phyloP scores from a whole-genome alignment of 2,797 vertebrate genomes.

The Sebastes diploproa region DNA sequence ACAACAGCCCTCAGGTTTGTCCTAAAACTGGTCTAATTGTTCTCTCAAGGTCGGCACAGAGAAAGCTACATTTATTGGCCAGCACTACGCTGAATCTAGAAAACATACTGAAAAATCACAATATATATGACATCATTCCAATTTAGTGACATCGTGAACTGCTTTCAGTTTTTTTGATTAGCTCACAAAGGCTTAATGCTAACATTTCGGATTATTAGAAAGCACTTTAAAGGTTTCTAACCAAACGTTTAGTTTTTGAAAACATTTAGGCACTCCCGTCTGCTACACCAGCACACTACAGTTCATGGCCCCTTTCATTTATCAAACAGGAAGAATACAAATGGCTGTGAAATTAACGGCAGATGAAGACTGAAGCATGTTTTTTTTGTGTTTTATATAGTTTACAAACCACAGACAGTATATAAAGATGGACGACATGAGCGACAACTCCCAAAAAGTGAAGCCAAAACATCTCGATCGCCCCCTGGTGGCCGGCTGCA shows the following conservation, averaged over 20 bases:
- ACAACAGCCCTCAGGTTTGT: constrained; percentile 43
- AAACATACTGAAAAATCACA: constrained; percentile 15
- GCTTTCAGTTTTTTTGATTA: constrained; percentile 43
- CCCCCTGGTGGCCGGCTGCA: too few species aligned
- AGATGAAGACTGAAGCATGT: constrained; percentile 59
- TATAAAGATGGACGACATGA: too few species aligned
- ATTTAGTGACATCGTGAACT: constrained; percentile 55
- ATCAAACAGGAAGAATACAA: constrained; percentile 45
- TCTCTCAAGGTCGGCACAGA: constrained; percentile 36
- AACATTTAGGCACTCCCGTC: constrained; percentile 70
- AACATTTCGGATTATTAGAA: constrained; percentile 43
- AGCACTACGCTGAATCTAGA: constrained; percentile 44
- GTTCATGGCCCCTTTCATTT: constrained; percentile 44
- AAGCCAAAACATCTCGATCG: too few species aligned
- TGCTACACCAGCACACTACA: constrained; percentile 50
- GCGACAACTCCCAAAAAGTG: too few species aligned
- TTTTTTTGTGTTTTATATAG: constrained; percentile 47
- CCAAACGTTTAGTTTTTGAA: constrained; percentile 49
- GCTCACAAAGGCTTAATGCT: constrained; percentile 52
- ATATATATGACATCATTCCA: constrained; percentile 62
- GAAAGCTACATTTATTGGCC: constrained; percentile 53
- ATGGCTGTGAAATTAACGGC: constrained; percentile 41
- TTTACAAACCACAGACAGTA: background rate
- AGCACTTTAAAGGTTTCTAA: constrained; percentile 60
- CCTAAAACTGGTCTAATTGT: constrained; percentile 33